Evolutionary conservation across 2,113 vertebrate genomes (phyloP).

Genomic region (Gasterosteus aculeatus): DNA sequence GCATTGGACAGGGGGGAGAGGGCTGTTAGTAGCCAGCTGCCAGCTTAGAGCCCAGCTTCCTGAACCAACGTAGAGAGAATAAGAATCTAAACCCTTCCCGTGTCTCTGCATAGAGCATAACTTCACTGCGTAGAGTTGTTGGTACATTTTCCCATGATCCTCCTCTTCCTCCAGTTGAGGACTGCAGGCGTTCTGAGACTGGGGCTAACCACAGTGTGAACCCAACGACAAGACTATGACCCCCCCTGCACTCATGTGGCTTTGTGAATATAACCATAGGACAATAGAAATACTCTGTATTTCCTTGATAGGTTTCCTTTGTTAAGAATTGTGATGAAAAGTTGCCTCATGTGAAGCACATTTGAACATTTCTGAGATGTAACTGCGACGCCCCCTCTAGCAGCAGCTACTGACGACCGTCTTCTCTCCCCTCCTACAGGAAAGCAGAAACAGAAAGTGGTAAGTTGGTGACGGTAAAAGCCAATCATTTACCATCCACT

Average conservation of each 20-base stretch:
- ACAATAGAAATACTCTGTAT: conserved; percentile 54
- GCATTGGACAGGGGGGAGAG: conserved; percentile 63
- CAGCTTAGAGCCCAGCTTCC: conserved; percentile 49
- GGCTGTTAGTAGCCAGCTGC: conserved; percentile 44
- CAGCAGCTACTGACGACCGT: conserved; percentile 67
- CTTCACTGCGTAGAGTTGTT: conserved; percentile 71
- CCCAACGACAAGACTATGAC: conserved; percentile 72
- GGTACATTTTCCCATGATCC: conserved; percentile 77
- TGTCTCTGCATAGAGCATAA: conserved; percentile 76
- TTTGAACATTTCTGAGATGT: conserved; percentile 25
- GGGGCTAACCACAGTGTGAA: conserved; percentile 76
- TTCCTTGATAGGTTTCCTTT: conserved; percentile 69
- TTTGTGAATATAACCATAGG: conserved; percentile 78
- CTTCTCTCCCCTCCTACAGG: conserved; percentile 87
- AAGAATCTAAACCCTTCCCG: conserved; percentile 61
- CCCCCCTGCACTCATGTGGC: conserved; percentile 71
- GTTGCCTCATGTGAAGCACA: conserved; percentile 30
- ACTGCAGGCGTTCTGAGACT: conserved; percentile 80
- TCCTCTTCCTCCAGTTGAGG: conserved; percentile 82
- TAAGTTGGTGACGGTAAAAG: conserved; percentile 84
- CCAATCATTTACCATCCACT: conserved; percentile 41
- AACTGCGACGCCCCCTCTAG: conserved; percentile 14
- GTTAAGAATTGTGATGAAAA: conserved; percentile 14
- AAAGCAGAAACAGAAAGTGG: conserved; percentile 99
- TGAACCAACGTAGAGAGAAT: conserved; percentile 49